Evolutionary conservation across 2,113 vertebrate species (phyloP).

Genomic region (Ammodramus savannarum): DNA sequence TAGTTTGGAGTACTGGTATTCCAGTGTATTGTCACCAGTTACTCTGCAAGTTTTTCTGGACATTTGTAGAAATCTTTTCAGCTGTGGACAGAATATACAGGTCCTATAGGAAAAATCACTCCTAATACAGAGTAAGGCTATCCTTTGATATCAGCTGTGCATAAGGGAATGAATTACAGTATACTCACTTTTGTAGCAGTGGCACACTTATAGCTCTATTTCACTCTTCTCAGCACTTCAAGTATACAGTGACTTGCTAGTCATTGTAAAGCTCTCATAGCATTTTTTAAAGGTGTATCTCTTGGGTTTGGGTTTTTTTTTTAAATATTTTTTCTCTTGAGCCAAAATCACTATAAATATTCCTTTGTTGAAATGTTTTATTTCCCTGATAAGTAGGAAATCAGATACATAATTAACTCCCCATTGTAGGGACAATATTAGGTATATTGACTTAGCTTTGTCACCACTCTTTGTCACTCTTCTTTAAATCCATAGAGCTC

Average conservation of each 20-base stretch:
- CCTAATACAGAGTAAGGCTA: neutral
- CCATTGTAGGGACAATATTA: neutral
- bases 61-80: neutral
- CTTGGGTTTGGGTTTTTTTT: neutral
- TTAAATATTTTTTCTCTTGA: neutral
- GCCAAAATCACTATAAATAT: neutral
- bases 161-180: neutral
- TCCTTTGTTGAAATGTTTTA: neutral
- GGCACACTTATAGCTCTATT: neutral
- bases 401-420: neutral
- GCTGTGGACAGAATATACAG: neutral
- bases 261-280: neutral
- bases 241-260: neutral
- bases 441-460: neutral
- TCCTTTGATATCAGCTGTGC: neutral
- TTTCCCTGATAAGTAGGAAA: neutral
- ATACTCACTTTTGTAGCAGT: neutral
- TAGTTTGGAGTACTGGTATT: neutral
- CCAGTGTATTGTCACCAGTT: neutral
- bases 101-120: neutral
- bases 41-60: neutral
- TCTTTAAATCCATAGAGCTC: neutral
- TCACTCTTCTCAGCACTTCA: neutral
- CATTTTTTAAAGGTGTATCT: neutral
- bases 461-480: neutral